Percentiles rank a stretch among this genome's conserved stretches.
These are phyloP conservation scores for Lottia scabra DNA, from an alignment of 2,888 invertebrate species.

Conservation along the genomic window DNA sequence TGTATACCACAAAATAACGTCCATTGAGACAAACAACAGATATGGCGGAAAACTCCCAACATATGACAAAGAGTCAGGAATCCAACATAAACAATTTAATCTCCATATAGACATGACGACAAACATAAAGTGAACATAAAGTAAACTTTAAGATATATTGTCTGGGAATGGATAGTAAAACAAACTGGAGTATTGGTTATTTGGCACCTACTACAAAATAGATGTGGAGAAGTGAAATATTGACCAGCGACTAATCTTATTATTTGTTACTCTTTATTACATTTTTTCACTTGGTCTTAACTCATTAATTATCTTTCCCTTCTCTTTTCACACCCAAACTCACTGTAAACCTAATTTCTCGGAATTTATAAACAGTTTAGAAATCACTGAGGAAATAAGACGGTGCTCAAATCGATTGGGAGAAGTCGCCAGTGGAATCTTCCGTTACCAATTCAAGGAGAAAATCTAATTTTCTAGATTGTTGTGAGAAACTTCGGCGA, in stretches of 20 bases:
- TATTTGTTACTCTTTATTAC: conserved; percentile 47
- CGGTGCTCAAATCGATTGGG: conserved; percentile 26
- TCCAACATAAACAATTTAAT: no score
- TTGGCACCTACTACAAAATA: no score
- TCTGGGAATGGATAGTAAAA: no score
- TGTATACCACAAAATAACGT: no score
- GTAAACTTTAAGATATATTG: no score
- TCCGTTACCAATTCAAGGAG: conserved; percentile 14
- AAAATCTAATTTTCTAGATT: conserved; percentile 29
- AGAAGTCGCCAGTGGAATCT: conserved; percentile 27
- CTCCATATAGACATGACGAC: no score
- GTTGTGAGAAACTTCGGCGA: conserved; percentile 28
- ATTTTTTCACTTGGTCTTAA: conserved; percentile 42
- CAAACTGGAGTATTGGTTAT: no score
- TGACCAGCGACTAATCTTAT: conserved; percentile 48
- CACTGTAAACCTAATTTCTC: conserved; percentile 44
- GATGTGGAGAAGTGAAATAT: conserved; percentile 41
- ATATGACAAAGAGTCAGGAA: no score
- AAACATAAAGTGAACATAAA: no score
- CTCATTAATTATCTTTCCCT: conserved; percentile 52
- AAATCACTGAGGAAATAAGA: conserved; percentile 48
- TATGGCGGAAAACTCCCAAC: no score
- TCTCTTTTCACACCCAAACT: conserved; percentile 39
- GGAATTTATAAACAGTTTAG: conserved; percentile 61
- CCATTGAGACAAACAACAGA: no score